phyloP scores from a whole-genome alignment of 2,797 vertebrate genomes.

The Heliangelus exortis region DNA sequence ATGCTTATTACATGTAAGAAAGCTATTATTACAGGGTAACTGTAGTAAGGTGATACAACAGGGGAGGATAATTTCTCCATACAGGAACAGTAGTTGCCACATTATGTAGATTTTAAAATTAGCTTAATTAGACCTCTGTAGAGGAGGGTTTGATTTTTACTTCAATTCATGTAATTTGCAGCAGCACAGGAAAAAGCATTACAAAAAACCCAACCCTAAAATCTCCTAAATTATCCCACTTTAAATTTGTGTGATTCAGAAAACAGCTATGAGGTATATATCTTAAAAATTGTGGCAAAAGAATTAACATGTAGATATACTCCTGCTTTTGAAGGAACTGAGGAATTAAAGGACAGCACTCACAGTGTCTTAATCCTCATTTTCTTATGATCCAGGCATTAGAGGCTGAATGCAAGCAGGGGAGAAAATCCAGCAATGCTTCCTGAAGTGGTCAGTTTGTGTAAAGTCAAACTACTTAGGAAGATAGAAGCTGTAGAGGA shows the following conservation, averaged over 20 bases:
- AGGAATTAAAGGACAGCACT: not conserved
- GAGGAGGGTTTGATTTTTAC: not conserved
- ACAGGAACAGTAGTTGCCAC: not conserved
- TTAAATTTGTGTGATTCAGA: not conserved
- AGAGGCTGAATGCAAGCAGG: not conserved
- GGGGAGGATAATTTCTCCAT: not conserved
- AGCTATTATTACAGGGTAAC: constrained; percentile 25
- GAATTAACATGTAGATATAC: not conserved
- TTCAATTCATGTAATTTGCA: not conserved
- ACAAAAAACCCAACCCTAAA: not conserved
- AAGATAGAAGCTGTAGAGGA: not conserved
- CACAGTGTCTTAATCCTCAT: not conserved
- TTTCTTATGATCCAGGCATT: not conserved
- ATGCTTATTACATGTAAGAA: not conserved
- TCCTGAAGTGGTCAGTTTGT: not conserved
- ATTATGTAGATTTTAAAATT: constrained; percentile 8
- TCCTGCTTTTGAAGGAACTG: not conserved
- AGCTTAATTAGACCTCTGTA: constrained; percentile 15
- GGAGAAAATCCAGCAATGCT: not conserved
- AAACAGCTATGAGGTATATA: not conserved
- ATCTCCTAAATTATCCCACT: not conserved
- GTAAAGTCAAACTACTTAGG: not conserved
- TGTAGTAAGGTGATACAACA: not conserved
- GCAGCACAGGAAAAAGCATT: not conserved
- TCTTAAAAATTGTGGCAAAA: not conserved